Conservation (phyloP, 2,113 vertebrate genomes). For the Siniperca chuatsi region DNA sequence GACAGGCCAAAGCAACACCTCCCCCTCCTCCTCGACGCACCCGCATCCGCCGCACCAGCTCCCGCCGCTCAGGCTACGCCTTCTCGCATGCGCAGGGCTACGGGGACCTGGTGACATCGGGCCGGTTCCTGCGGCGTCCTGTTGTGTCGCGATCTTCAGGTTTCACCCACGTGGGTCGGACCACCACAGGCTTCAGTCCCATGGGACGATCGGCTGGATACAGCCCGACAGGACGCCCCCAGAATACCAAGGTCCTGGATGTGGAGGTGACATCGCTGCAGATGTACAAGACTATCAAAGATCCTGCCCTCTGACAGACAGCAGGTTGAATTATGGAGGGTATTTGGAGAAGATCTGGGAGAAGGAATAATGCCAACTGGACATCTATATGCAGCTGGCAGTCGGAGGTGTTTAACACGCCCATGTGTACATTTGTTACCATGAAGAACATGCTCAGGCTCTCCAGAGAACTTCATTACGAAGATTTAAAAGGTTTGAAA, state of each 20-base stretch:
- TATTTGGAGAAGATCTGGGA: background rate
- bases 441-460: background rate
- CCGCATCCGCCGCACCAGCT: conserved; percentile 83
- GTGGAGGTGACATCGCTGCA: conserved; percentile 82
- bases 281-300: conserved; percentile 76
- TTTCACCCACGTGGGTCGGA: conserved; percentile 65
- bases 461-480: conserved; percentile 1
- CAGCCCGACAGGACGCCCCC: conserved; percentile 80
- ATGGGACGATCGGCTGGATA: conserved; percentile 83
- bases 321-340: background rate
- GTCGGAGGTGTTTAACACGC: background rate
- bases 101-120: conserved; percentile 93
- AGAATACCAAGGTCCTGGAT: conserved; percentile 68
- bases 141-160: conserved; percentile 55
- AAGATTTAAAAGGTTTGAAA: background rate
- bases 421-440: background rate
- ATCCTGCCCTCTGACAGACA: conserved; percentile 47
- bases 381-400: background rate
- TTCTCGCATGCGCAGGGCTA: conserved; percentile 95
- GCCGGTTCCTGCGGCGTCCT: conserved; percentile 85
- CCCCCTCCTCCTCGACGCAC: conserved; percentile 72
- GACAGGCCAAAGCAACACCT: conserved; percentile 81
- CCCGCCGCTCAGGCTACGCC: conserved; percentile 93
- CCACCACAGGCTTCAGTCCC: conserved; percentile 76
- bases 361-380: background rate